phyloP scores from a whole-genome alignment of 92 coral and sea anemone genomes.

The Siderastrea radians region DNA sequence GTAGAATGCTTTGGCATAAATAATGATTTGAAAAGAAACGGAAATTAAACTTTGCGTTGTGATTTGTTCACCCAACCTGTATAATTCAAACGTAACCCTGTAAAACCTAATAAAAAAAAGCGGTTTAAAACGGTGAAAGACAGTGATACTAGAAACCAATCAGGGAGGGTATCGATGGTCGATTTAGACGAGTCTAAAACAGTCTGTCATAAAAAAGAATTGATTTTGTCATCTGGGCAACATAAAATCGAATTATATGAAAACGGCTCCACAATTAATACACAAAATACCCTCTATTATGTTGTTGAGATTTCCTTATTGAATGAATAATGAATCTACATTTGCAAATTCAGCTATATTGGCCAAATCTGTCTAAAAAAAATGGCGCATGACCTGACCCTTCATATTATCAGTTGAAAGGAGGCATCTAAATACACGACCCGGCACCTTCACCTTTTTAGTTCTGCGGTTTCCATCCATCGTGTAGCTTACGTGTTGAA shows the following conservation, averaged over 20 bases:
- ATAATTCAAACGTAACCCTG: too few relatives aligned
- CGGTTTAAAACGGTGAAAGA: too few relatives aligned
- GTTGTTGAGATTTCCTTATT: slow-evolving; percentile 12
- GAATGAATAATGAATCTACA: neutral
- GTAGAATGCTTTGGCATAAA: too few relatives aligned
- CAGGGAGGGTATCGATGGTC: too few relatives aligned
- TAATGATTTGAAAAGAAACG: too few relatives aligned
- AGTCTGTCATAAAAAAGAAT: too few relatives aligned
- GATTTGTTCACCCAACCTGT: too few relatives aligned
- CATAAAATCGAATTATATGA: neutral
- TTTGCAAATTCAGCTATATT: slow-evolving; percentile 5
- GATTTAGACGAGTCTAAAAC: too few relatives aligned
- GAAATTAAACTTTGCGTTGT: too few relatives aligned
- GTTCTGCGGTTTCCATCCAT: neutral
- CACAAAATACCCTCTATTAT: neutral
- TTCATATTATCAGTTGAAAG: neutral
- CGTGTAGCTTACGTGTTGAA: neutral
- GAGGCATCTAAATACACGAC: neutral
- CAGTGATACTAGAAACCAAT: too few relatives aligned
- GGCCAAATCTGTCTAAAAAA: neutral
- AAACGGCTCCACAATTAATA: neutral
- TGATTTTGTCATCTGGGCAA: neutral
- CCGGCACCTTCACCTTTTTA: neutral
- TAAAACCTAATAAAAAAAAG: too few relatives aligned
- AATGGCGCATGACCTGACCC: neutral